These are phyloP conservation scores for Emys orbicularis DNA, from an alignment of 2,797 vertebrate species.

Conservation along the genomic window DNA sequence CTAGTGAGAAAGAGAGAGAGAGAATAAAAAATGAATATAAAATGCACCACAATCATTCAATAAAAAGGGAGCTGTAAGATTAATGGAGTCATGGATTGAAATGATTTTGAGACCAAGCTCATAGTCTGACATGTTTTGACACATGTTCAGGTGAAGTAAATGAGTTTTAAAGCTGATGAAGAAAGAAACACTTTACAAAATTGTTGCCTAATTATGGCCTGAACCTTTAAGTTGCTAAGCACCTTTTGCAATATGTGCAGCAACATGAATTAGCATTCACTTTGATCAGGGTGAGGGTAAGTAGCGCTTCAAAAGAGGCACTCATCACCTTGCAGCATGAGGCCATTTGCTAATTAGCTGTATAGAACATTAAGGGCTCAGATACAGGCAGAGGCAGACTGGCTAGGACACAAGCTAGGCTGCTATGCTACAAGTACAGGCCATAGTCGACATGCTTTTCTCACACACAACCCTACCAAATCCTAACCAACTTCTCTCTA, in stretches of 20 bases:
- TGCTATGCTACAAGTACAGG: not conserved
- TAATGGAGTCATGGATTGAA: constrained; percentile 60
- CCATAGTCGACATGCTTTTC: accelerated
- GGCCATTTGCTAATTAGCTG: not conserved
- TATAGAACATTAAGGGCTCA: not conserved
- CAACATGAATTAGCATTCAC: not conserved
- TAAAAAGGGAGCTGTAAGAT: constrained; percentile 67
- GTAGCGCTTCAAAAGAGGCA: accelerated
- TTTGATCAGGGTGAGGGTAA: not conserved
- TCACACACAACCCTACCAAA: accelerated
- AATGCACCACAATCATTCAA: constrained; percentile 60
- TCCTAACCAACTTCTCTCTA: not conserved
- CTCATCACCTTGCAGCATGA: not conserved
- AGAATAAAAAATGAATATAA: constrained; percentile 35
- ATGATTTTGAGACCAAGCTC: constrained; percentile 62
- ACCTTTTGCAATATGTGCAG: not conserved
- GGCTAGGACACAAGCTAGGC: not conserved
- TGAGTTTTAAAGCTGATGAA: constrained; percentile 59
- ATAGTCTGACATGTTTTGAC: constrained; percentile 72
- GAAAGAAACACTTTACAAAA: constrained; percentile 47
- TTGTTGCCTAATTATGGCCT: not conserved
- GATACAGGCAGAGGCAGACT: accelerated
- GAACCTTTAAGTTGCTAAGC: not conserved
- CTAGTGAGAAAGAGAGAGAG: not conserved
- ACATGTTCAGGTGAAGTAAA: constrained; percentile 40